These are phyloP conservation scores for Resseliella maxima DNA, from an alignment of 2,888 invertebrate species.

Conservation along the genomic window DNA sequence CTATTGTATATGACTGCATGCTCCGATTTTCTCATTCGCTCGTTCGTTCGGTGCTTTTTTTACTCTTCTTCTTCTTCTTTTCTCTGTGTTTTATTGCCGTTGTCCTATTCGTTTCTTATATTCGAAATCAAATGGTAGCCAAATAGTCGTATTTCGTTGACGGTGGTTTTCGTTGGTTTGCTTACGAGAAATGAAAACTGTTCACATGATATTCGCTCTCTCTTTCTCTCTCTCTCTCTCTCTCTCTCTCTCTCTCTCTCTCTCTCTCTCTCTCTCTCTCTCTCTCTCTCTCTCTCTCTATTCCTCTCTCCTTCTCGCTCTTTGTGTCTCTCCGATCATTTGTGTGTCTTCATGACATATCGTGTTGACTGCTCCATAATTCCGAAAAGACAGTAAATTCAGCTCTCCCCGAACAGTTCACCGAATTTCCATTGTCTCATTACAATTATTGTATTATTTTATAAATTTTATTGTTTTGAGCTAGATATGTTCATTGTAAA, in stretches of 20 bases:
- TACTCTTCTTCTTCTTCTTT: background rate
- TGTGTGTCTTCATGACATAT: background rate
- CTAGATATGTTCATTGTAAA: conserved; percentile 17
- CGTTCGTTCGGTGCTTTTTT: no score
- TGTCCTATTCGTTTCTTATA: conserved; percentile 34
- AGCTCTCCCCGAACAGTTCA: background rate
- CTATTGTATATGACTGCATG: conserved; percentile 32
- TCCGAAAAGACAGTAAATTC: conserved; percentile 17
- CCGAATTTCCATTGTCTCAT: conserved; percentile 51
- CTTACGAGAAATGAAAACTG: background rate
- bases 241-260: no score
- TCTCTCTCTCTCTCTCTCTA: no score
- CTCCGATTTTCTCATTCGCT: background rate
- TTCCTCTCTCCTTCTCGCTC: no score
- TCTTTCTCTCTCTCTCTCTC: no score
- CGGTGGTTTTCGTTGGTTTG: background rate
- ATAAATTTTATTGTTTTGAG: conserved; percentile 45
- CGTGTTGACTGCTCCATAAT: background rate
- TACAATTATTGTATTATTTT: conserved; percentile 55
- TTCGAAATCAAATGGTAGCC: background rate
- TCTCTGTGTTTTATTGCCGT: conserved; percentile 19
- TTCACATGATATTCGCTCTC: conserved; percentile 11
- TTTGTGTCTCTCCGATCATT: no score
- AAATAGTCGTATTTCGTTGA: background rate
- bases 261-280: no score